These are phyloP conservation scores for Halocynthia roretzi DNA, from an alignment of 23 tunicate species.

Conservation along the genomic window DNA sequence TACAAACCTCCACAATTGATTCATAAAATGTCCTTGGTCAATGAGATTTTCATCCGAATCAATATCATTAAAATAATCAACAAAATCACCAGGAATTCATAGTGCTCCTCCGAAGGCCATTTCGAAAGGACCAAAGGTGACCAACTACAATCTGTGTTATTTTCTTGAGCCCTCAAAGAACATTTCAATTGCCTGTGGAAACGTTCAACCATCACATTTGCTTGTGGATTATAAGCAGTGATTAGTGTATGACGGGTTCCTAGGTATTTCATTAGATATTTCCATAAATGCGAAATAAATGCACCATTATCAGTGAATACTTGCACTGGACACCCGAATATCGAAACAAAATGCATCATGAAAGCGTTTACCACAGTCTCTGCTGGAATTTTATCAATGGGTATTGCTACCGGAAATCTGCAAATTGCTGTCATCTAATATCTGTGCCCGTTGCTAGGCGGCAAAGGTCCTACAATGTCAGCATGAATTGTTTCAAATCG, in stretches of 20 bases:
- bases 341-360: too few species aligned
- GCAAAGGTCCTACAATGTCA: too few species aligned
- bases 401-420: slow-evolving; percentile 21
- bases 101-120: slow-evolving; percentile 14
- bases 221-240: slow-evolving; percentile 1
- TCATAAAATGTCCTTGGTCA: too few species aligned
- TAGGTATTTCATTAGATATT: too few species aligned
- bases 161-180: slow-evolving; percentile 15
- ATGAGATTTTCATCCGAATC: too few species aligned
- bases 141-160: slow-evolving; percentile 11
- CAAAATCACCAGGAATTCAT: slow-evolving; percentile 11
- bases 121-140: slow-evolving; percentile 14
- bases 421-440: slow-evolving; percentile 13
- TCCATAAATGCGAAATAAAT: too few species aligned
- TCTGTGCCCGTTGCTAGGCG: too few species aligned
- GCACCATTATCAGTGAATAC: slow-evolving; percentile 10
- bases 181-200: slow-evolving; percentile 11
- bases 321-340: too few species aligned
- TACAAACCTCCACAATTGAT: too few species aligned
- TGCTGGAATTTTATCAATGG: slow-evolving; percentile 36
- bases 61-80: too few species aligned
- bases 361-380: too few species aligned
- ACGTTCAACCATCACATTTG: slow-evolving; percentile 21
- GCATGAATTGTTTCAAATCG: slow-evolving; percentile 24
- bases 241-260: slow-evolving; percentile 2